Evolutionary conservation across 2,888 invertebrate genomes (phyloP), one percentile per base, ranked within the genome.

Genomic region (Incurvaria masculella): DNA sequence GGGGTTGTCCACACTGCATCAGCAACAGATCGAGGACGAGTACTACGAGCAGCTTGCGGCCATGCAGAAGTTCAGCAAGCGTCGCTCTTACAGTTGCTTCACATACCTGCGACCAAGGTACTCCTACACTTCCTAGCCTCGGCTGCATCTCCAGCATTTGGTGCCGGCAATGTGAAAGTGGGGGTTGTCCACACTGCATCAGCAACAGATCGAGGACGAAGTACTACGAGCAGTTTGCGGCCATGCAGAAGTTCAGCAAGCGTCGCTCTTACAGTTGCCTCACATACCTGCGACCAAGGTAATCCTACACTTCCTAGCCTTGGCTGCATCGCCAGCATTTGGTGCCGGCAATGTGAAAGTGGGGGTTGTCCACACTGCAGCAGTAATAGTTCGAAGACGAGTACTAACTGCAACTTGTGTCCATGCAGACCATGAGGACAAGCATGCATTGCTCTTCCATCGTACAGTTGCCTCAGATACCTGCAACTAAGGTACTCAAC

Each of bases 171-270:
- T n/a, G n/a, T n/a, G n/a, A n/a, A n/a, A n/a, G n/a, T n/a, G n/a
- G n/a, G n/a, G n/a, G n/a, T n/a, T n/a, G n/a, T n/a, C n/a, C n/a
- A n/a, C n/a, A n/a, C n/a, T n/a, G n/a, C n/a, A n/a, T n/a, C n/a
- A n/a, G n/a, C n/a, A n/a, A n/a, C n/a, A n/a, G n/a, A n/a, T n/a
- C n/a, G n/a, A n/a, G n/a, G n/a, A n/a, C n/a, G n/a, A n/a, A 76
- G n/a, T n/a, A n/a, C n/a, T n/a, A n/a, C n/a, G n/a, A n/a, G n/a
- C n/a, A n/a, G n/a, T n/a, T n/a, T n/a, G n/a, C 82, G 26, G 82
- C 82, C 2, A 80, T 80, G 60, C 80, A 79, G 52, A 83, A 82
- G 56, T 71, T 78, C 52, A 82, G 81, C 56, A 82, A 82, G 56
- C 64, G 80, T 80, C 80, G 26, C 71, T 76, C 49, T 75, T 79